phyloP scores from a whole-genome alignment of 2,888 invertebrate species.

The Temnothorax unifasciatus region DNA sequence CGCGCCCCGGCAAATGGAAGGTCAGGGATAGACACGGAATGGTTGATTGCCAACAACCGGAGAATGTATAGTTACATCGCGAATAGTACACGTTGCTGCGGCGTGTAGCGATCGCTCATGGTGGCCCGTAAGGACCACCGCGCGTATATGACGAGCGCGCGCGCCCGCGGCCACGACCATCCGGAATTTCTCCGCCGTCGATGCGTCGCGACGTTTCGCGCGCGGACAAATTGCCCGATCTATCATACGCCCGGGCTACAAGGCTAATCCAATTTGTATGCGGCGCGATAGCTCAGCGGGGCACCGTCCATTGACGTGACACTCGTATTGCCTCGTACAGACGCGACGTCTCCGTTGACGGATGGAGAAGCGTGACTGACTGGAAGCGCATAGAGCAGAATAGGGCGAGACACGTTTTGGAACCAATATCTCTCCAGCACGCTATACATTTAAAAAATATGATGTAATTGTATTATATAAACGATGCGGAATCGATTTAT shows the following conservation, averaged over 20 bases:
- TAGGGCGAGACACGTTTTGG: neutral
- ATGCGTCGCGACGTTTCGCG: slow-evolving; percentile 59
- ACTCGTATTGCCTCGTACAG: slow-evolving; percentile 19
- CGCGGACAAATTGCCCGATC: slow-evolving; percentile 66
- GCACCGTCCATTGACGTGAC: slow-evolving; percentile 68
- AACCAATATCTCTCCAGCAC: neutral
- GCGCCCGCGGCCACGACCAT: slow-evolving; percentile 30
- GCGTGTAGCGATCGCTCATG: slow-evolving; percentile 72
- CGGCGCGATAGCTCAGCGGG: slow-evolving; percentile 69
- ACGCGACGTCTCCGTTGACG: slow-evolving; percentile 54
- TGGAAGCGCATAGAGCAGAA: slow-evolving; percentile 7
- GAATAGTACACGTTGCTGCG: slow-evolving; percentile 63
- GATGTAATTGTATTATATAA: neutral
- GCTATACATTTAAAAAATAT: neutral
- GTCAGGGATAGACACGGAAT: slow-evolving; percentile 65
- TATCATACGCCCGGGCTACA: slow-evolving; percentile 45
- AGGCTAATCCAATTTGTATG: slow-evolving; percentile 73
- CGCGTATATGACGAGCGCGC: slow-evolving; percentile 50
- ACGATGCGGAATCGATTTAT: neutral
- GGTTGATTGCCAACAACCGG: slow-evolving; percentile 70
- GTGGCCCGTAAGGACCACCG: slow-evolving; percentile 61
- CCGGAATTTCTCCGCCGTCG: slow-evolving; percentile 50
- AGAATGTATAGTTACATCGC: slow-evolving; percentile 60
- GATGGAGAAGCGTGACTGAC: slow-evolving; percentile 36
- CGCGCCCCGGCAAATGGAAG: slow-evolving; percentile 61